Conservation (phyloP, 1,140 invertebrate species). For the Conopomorpha cramerella region DNA sequence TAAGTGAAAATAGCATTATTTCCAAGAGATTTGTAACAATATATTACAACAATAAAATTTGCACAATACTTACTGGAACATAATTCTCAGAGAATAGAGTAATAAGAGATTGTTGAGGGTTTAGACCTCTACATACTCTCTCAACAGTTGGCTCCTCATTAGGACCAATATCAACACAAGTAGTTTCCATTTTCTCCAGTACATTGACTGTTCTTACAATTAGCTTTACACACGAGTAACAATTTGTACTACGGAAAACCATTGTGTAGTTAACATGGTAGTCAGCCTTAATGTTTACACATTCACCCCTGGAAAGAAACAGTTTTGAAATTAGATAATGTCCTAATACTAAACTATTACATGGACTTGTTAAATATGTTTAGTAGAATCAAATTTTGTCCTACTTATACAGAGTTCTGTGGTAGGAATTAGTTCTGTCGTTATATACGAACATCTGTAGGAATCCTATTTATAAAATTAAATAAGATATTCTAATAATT, state of each 20-base stretch:
- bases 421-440: too few relatives aligned
- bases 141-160: constrained; percentile 72
- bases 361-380: too few relatives aligned
- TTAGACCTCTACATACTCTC: constrained; percentile 75
- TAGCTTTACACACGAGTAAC: constrained; percentile 85
- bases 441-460: too few relatives aligned
- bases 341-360: too few relatives aligned
- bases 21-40: too few relatives aligned
- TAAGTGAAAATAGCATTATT: too few relatives aligned
- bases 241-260: constrained; percentile 73
- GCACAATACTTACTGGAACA: constrained; percentile 65
- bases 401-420: too few relatives aligned
- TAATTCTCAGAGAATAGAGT: constrained; percentile 91
- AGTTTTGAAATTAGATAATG: too few relatives aligned
- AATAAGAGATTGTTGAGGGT: constrained; percentile 77
- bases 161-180: constrained; percentile 71
- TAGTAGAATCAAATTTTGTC: too few relatives aligned
- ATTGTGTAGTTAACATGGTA: constrained; percentile 85
- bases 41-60: too few relatives aligned
- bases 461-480: too few relatives aligned
- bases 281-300: constrained; percentile 72
- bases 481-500: too few relatives aligned
- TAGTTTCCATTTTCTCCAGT: constrained; percentile 86
- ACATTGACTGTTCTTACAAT: constrained; percentile 88
- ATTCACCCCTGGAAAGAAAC: constrained; percentile 64